Evolutionary conservation across 2,888 invertebrate species (phyloP).

Genomic region (Drosophila robusta): DNA sequence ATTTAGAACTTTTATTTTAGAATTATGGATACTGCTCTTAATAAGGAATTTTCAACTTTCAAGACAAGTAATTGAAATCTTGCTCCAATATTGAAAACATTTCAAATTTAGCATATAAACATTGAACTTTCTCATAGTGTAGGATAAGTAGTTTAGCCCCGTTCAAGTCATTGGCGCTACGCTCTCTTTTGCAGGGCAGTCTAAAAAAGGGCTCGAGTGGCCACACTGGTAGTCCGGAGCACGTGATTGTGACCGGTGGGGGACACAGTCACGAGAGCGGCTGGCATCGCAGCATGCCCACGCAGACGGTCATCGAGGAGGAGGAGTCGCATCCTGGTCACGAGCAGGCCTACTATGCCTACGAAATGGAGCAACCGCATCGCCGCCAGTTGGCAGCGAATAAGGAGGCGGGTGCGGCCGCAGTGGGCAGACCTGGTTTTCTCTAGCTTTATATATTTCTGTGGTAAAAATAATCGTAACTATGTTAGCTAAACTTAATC

Average conservation of each 20-base stretch:
- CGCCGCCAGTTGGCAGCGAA: constrained; percentile 39
- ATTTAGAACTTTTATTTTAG: background rate
- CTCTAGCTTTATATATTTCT: constrained; percentile 67
- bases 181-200: constrained; percentile 85
- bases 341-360: constrained; percentile 58
- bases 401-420: constrained; percentile 8
- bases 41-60: no score
- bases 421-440: constrained; percentile 47
- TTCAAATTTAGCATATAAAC: no score
- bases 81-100: no score
- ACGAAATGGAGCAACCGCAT: constrained; percentile 43
- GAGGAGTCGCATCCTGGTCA: constrained; percentile 33
- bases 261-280: constrained; percentile 81
- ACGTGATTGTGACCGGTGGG: constrained; percentile 86
- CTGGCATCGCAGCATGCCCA: constrained; percentile 85
- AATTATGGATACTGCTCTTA: no score
- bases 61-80: no score
- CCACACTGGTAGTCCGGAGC: constrained; percentile 84
- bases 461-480: constrained; percentile 52
- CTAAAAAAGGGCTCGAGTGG: constrained; percentile 87
- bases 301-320: constrained; percentile 12
- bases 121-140: background rate
- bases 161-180: constrained; percentile 44
- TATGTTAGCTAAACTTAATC: constrained; percentile 52
- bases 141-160: background rate